Base-by-base conservation (phyloP, 2,797 vertebrate species). In the Kryptopterus vitreolus region DNA sequence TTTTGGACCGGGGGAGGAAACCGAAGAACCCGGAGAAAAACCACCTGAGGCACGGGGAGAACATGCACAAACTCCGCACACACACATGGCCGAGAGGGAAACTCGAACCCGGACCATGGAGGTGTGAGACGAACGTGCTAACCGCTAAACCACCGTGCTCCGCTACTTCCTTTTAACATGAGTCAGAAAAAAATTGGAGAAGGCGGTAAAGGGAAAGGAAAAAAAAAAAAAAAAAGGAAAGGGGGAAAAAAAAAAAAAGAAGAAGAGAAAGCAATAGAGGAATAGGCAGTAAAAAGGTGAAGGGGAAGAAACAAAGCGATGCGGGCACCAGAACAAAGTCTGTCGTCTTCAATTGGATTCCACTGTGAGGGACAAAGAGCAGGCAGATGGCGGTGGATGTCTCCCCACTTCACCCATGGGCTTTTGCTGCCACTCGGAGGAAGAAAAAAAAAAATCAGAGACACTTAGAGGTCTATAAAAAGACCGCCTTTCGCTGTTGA, bases 401-500 rank as follows among this genome's bases (percentile, higher is more conserved):
- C 79, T 83, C 62, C n/a, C 68, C 31, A 61, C 59, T 82, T 73
- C 72, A 82, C 65, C 83, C 72, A 48, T 73, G 75, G 72, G 79
- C 52, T 75, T 78, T 57, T 70, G 55, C 55, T 55, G 63, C 55
- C 65, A 76, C 80, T 76, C 53, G 33, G 82, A 82, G n/a, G n/a
- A n/a, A n/a, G n/a, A n/a, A n/a, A n/a, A n/a, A n/a, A n/a, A n/a
- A n/a, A 79, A 82, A 79, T 81, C 61, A 73, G 46, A 82, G 74
- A 84, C 61, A 55, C 65, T 82, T 57, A 63, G 55, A 31, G 29
- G 29, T 35, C 73, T 85, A 84, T 79, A 82, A 85, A 86, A 84
- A 82, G 77, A 69, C 77, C 81, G 13, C 29, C 43, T n/a, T n/a
- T 63, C 26, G 58, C 78, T 82, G 52, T 29, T 68, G 50, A 65